phyloP scores from a whole-genome alignment of 1,140 invertebrate species.

The Atta texana region DNA sequence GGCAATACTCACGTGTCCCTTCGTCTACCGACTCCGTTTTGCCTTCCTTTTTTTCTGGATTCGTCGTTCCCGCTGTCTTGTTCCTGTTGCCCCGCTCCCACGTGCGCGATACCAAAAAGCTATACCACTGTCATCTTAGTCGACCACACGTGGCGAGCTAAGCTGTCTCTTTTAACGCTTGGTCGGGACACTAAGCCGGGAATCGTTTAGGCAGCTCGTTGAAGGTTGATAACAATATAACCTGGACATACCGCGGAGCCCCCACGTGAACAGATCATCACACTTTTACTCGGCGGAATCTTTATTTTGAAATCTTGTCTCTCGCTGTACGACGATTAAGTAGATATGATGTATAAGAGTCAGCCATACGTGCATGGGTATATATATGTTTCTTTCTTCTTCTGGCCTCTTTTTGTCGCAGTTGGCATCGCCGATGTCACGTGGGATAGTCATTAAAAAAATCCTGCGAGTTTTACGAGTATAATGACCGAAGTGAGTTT shows the following conservation, averaged over 20 bases:
- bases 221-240: constrained; percentile 54
- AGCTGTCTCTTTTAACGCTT: constrained; percentile 67
- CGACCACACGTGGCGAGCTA: constrained; percentile 71
- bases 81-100: constrained; percentile 1
- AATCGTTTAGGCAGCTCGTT: constrained; percentile 70
- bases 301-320: neutral
- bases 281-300: neutral
- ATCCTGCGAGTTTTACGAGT: constrained; percentile 50
- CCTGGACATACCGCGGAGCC: neutral
- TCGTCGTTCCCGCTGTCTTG: constrained; percentile 35
- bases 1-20: constrained; percentile 62
- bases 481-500: constrained; percentile 36
- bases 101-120: constrained; percentile 42
- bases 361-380: no score
- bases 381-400: neutral
- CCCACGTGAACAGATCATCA: neutral
- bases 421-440: constrained; percentile 40
- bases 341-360: neutral
- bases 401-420: neutral
- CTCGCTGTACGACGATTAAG: constrained; percentile 21
- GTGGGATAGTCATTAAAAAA: constrained; percentile 13
- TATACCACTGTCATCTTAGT: constrained; percentile 28
- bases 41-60: constrained; percentile 12
- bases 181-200: constrained; percentile 66
- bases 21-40: constrained; percentile 28